Evolutionary conservation across 2,113 vertebrate genomes (phyloP).

Genomic region (Callaeas wilsoni): DNA sequence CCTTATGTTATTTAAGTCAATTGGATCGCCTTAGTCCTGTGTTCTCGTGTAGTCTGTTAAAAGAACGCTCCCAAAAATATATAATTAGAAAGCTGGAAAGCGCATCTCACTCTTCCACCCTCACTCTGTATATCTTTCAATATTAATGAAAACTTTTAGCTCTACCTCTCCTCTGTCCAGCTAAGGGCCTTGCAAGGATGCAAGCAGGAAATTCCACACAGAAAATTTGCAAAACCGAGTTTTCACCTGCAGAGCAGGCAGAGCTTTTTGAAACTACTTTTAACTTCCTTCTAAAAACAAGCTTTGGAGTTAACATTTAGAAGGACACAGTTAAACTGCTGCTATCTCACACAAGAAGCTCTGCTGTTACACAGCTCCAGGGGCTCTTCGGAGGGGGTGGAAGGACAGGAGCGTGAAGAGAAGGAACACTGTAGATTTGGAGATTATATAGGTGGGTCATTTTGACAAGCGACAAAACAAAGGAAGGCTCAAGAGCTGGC

Average conservation of each 20-base stretch:
- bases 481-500: not conserved
- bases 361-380: not conserved
- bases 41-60: not conserved
- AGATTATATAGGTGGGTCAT: not conserved
- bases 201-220: not conserved
- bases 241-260: not conserved
- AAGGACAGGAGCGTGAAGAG: not conserved
- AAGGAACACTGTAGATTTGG: not conserved
- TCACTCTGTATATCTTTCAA: not conserved
- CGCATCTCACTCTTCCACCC: not conserved
- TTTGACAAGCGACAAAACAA: not conserved
- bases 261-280: not conserved
- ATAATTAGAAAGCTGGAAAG: not conserved
- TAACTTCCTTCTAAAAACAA: not conserved
- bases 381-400: not conserved
- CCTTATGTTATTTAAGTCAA: not conserved
- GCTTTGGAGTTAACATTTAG: not conserved
- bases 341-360: not conserved
- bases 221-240: not conserved
- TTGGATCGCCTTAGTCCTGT: not conserved
- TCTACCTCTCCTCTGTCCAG: not conserved
- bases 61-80: not conserved
- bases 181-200: not conserved
- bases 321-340: not conserved
- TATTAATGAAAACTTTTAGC: not conserved